Evolutionary conservation across 2,888 invertebrate genomes (phyloP), one percentile per base, ranked within the genome.

Genomic region (Brachyopa scutellaris): DNA sequence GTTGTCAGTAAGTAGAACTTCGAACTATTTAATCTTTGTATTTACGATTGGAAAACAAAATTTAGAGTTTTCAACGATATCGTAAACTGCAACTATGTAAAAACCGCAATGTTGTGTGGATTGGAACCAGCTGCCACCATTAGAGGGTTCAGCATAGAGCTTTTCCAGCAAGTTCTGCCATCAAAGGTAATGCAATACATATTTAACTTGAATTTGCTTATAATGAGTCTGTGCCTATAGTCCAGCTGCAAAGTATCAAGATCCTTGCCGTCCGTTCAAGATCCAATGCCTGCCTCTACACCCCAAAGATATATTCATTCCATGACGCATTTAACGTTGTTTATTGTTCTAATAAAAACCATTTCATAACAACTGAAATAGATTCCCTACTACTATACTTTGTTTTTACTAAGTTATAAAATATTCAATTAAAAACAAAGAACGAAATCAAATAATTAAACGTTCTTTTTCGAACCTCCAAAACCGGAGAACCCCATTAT

Each of bases 401-500:
- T 62, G 42, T 57, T 9, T 59, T 38, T 26, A 31, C 38, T 19
- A 26, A 21, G n/a, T n/a, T n/a, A n/a, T n/a, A n/a, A n/a, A n/a
- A n/a, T n/a, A n/a, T n/a, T n/a, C n/a, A 29, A 26, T 49, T 42
- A 31, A 51, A n/a, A 23, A 9, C 62, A 49, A 36, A n/a, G 6
- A 7, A 38, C 47, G 13, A 38, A 26, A 19, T 15, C 31, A 47
- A 17, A 42, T 3, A 47, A 38, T 87, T 88, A 90, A 78, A 87
- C 87, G 84, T 90, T 90, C 73, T 96, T 96, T 88, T 96, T 97
- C 3, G 95, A 93, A 2, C 95, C 93, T 5, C 97, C 97, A 91
- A 98, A 98, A 0, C 97, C 98, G 5, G 96, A 95, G 89, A 98
- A 98, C 6, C 98, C 98, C 98, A 99, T 99, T 83, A 98, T 94